A percentile compares a stretch with the other conserved stretches of the same genome.
Conservation (phyloP, 1,140 invertebrate species). For the Nixonia krombeini region DNA sequence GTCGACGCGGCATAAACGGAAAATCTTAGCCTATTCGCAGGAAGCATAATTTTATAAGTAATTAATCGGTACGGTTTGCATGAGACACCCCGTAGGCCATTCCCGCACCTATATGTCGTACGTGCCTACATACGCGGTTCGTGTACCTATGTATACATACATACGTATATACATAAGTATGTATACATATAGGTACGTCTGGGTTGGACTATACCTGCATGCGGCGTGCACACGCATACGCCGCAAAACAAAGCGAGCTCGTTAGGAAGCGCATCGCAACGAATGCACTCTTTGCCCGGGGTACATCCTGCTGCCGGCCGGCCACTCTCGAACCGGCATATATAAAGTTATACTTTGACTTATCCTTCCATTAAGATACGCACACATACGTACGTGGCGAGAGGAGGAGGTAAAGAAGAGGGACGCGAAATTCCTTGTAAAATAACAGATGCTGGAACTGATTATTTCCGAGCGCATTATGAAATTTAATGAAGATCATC, state of each 20-base stretch:
- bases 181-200: too few relatives aligned
- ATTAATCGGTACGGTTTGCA: slow-evolving; percentile 47
- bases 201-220: slow-evolving; percentile 49
- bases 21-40: slow-evolving; percentile 32
- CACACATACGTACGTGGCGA: too few relatives aligned
- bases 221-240: slow-evolving; percentile 57
- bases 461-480: too few relatives aligned
- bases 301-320: slow-evolving; percentile 65
- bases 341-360: slow-evolving; percentile 54
- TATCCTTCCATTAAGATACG: slow-evolving; percentile 18
- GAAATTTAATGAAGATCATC: too few relatives aligned
- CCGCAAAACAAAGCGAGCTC: slow-evolving; percentile 72
- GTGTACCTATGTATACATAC: too few relatives aligned
- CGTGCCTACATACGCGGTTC: slow-evolving; percentile 51
- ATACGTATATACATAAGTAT: too few relatives aligned
- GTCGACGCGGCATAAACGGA: slow-evolving; percentile 19
- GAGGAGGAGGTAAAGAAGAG: too few relatives aligned
- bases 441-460: too few relatives aligned
- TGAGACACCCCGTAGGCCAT: slow-evolving; percentile 59
- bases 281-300: slow-evolving; percentile 62
- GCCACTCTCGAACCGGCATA: slow-evolving; percentile 42
- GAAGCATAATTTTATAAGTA: slow-evolving; percentile 41
- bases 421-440: too few relatives aligned
- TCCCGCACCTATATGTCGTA: slow-evolving; percentile 50
- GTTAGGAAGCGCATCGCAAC: slow-evolving; percentile 70